These are phyloP conservation scores for Amphiprion clarkii DNA, from an alignment of 2,797 vertebrate species.

Conservation along the genomic window DNA sequence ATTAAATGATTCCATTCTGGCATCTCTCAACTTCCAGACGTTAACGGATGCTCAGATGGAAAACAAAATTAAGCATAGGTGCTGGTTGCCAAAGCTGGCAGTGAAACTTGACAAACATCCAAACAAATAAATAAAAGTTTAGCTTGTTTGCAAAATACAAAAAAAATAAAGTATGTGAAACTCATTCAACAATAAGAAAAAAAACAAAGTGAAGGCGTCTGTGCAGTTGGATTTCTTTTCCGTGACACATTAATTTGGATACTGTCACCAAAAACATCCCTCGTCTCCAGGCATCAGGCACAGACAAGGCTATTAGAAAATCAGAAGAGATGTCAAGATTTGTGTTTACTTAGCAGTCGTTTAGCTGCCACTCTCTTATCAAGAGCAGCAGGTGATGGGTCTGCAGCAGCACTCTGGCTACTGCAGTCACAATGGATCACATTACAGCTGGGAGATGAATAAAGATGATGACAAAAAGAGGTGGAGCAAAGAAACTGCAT, in stretches of 20 bases:
- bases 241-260: not conserved
- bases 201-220: not conserved
- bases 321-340: constrained; percentile 18
- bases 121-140: too few relatives aligned
- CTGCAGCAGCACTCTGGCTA: not conserved
- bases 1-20: not conserved
- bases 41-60: not conserved
- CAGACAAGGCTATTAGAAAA: not conserved
- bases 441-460: constrained; percentile 1
- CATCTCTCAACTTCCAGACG: not conserved
- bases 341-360: constrained; percentile 24
- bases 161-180: not conserved
- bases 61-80: not conserved
- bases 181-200: not conserved
- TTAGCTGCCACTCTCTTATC: constrained; percentile 25
- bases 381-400: constrained; percentile 30
- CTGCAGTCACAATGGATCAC: not conserved
- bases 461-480: constrained; percentile 8
- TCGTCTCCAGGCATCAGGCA: not conserved
- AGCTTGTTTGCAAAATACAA: too few relatives aligned
- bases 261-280: not conserved
- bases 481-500: not conserved
- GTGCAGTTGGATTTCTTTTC: not conserved
- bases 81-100: too few relatives aligned
- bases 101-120: too few relatives aligned